phyloP scores from a whole-genome alignment of 2,888 invertebrate species.

The Andrena bicolor region DNA sequence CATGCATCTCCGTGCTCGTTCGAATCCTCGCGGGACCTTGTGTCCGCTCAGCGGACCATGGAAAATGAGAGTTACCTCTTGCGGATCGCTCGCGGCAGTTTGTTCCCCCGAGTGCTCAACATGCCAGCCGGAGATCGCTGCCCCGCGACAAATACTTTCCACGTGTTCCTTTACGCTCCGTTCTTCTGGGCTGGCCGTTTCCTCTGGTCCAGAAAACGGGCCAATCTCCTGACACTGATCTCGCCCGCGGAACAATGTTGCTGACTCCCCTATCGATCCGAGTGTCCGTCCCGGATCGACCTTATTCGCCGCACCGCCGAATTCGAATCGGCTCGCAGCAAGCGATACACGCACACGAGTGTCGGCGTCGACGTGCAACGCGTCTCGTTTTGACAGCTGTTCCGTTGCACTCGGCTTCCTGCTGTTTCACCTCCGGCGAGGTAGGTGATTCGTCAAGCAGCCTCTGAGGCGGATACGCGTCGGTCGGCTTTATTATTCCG shows the following conservation, averaged over 20 bases:
- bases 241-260: constrained; percentile 30
- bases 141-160: constrained; percentile 69
- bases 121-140: constrained; percentile 49
- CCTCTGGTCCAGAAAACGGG: constrained; percentile 50
- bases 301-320: not conserved
- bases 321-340: not conserved
- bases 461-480: constrained; percentile 42
- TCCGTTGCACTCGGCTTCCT: constrained; percentile 55
- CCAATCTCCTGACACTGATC: constrained; percentile 59
- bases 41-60: constrained; percentile 74
- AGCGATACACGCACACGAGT: not conserved
- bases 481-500: constrained; percentile 50
- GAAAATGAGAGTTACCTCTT: constrained; percentile 75
- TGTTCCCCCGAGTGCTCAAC: constrained; percentile 49
- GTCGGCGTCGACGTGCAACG: constrained; percentile 49
- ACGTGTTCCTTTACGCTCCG: constrained; percentile 59
- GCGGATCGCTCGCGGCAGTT: constrained; percentile 49
- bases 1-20: constrained; percentile 39
- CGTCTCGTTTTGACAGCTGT: constrained; percentile 48
- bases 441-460: constrained; percentile 58
- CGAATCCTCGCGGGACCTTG: constrained; percentile 69
- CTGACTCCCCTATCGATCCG: constrained; percentile 7
- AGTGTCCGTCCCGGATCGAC: not conserved
- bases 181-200: constrained; percentile 43
- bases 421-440: constrained; percentile 54